These are phyloP conservation scores for Cyclina sinensis DNA, from an alignment of 1,140 invertebrate genomes.

Conservation along the genomic window DNA sequence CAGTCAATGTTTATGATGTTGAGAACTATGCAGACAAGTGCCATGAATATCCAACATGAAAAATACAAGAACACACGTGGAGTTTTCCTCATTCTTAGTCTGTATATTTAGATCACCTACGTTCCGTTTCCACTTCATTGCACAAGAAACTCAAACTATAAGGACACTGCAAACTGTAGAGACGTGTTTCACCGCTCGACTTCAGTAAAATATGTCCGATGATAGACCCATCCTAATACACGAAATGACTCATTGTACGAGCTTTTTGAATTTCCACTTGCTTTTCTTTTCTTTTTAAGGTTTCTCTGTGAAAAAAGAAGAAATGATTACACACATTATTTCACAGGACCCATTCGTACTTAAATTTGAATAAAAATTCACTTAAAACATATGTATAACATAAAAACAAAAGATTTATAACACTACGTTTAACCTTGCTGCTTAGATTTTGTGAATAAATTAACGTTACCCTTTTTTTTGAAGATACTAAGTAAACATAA, in stretches of 20 bases:
- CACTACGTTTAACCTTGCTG: neutral
- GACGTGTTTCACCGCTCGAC: too few species aligned
- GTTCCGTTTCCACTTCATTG: neutral
- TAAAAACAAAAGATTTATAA: neutral
- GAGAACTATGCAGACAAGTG: constrained; percentile 54
- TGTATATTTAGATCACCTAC: neutral
- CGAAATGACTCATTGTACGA: too few species aligned
- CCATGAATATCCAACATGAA: constrained; percentile 69
- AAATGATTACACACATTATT: too few species aligned
- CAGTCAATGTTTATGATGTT: constrained; percentile 77
- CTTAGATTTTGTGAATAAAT: constrained; percentile 6
- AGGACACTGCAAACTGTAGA: too few species aligned
- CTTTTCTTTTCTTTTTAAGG: too few species aligned
- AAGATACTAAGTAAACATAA: neutral
- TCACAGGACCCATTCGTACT: too few species aligned
- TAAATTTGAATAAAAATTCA: too few species aligned
- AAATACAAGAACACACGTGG: constrained; percentile 72
- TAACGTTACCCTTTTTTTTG: neutral
- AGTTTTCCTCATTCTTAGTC: constrained; percentile 55
- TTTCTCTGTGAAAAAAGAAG: too few species aligned
- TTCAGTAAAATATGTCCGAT: too few species aligned
- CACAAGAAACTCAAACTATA: neutral
- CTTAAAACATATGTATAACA: too few species aligned
- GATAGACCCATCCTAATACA: too few species aligned
- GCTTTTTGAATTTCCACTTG: too few species aligned